Percentiles rank a stretch among this genome's conserved stretches.
Evolutionary conservation across 2,113 vertebrate species (phyloP).

Genomic region (Microtus richardsoni): DNA sequence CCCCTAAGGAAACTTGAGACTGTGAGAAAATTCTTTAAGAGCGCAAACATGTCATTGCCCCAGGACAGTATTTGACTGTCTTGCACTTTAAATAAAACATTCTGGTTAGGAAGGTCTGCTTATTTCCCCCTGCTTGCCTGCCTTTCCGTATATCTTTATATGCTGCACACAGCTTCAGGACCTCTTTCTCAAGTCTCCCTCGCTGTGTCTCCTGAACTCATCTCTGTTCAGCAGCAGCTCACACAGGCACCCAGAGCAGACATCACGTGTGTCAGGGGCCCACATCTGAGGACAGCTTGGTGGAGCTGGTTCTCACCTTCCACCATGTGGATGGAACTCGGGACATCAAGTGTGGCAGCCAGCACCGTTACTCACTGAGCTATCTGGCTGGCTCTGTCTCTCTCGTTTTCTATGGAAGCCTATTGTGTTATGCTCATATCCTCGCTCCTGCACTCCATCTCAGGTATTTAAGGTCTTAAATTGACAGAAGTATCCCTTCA

Average conservation of each 20-base stretch:
- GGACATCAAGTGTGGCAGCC: not conserved
- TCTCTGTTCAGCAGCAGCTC: not conserved
- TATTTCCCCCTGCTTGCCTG: not conserved
- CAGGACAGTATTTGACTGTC: not conserved
- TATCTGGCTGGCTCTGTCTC: not conserved
- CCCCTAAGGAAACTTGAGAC: not conserved
- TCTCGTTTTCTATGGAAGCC: not conserved
- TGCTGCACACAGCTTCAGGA: not conserved
- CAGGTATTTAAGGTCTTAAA: not conserved
- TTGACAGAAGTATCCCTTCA: not conserved
- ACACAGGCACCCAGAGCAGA: not conserved
- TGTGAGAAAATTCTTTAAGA: slow-evolving; percentile 44
- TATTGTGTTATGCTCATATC: not conserved
- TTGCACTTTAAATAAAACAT: not conserved
- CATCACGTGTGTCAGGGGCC: not conserved
- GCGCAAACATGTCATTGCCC: not conserved
- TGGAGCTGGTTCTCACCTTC: not conserved
- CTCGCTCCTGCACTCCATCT: not conserved
- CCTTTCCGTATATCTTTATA: not conserved
- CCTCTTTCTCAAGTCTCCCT: not conserved
- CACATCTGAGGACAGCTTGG: not conserved
- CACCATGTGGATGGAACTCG: too few species aligned
- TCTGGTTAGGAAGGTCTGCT: not conserved
- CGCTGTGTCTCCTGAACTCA: not conserved
- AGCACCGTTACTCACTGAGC: not conserved